A percentile compares a stretch with the other conserved stretches of the same genome.
These are phyloP conservation scores for Petrocephalus zakoni DNA, from an alignment of 2,113 vertebrate species.

Conservation along the genomic window DNA sequence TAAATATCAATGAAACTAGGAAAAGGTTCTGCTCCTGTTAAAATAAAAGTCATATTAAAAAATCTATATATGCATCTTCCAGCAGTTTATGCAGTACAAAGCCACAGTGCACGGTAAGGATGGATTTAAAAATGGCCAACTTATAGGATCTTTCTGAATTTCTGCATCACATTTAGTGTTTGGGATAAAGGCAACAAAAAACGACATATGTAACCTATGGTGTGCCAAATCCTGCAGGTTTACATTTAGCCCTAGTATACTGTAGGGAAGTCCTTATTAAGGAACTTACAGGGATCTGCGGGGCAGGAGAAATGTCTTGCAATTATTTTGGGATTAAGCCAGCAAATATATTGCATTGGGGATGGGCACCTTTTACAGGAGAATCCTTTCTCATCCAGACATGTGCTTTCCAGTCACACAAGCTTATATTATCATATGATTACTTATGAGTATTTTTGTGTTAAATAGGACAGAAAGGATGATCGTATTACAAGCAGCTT, in stretches of 20 bases:
- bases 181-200: not conserved
- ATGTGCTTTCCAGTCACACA: not conserved
- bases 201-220: not conserved
- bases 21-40: not conserved
- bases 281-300: not conserved
- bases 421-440: not conserved
- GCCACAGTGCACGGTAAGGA: not conserved
- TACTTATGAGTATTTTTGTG: not conserved
- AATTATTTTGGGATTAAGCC: not conserved
- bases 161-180: not conserved
- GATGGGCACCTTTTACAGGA: not conserved
- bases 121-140: not conserved
- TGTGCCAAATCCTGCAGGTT: not conserved
- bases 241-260: no score
- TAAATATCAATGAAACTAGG: not conserved
- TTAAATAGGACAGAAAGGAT: not conserved
- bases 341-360: not conserved
- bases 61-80: not conserved
- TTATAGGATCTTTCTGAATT: not conserved
- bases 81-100: not conserved
- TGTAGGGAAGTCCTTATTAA: not conserved
- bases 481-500: not conserved
- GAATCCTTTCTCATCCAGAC: not conserved
- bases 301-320: not conserved
- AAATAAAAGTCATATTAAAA: not conserved